These are phyloP conservation scores for Poecilia gillii DNA, from an alignment of 2,797 vertebrate species.

Conservation along the genomic window DNA sequence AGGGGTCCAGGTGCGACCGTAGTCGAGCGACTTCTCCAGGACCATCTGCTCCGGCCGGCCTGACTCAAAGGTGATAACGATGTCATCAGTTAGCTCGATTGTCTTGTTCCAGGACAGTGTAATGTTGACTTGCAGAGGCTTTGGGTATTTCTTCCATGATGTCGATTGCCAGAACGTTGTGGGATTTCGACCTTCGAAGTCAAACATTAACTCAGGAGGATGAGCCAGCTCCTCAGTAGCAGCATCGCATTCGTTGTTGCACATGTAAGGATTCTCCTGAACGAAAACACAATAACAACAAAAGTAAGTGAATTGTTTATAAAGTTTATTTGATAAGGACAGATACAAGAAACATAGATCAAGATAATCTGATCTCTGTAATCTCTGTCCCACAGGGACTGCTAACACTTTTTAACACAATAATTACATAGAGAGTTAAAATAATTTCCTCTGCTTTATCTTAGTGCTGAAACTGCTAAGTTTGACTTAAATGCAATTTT, in stretches of 20 bases:
- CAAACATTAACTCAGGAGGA: slow-evolving; percentile 95
- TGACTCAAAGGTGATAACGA: slow-evolving; percentile 95
- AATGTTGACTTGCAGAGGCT: slow-evolving; percentile 94
- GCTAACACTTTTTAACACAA: too few relatives aligned
- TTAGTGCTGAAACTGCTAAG: background rate
- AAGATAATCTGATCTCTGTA: too few relatives aligned
- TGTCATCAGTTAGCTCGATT: slow-evolving; percentile 96
- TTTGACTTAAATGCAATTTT: background rate
- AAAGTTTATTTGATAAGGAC: too few relatives aligned
- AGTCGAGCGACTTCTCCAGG: slow-evolving; percentile 96
- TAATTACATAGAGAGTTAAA: background rate
- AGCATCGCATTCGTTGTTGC: slow-evolving; percentile 98
- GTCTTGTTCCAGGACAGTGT: slow-evolving; percentile 99
- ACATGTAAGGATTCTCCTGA: slow-evolving; percentile 99
- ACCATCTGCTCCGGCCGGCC: slow-evolving; percentile 98
- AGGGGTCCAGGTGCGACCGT: slow-evolving; percentile 95
- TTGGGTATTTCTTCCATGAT: slow-evolving; percentile 96
- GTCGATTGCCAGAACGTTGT: slow-evolving; percentile 98
- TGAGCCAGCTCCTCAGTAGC: slow-evolving; percentile 93
- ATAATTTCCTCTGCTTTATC: background rate
- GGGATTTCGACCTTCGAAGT: slow-evolving; percentile 95
- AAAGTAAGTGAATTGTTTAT: slow-evolving; percentile 15
- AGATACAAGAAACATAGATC: too few relatives aligned
- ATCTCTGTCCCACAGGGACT: too few relatives aligned
- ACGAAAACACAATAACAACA: slow-evolving; percentile 7